phyloP scores from a whole-genome alignment of 2,797 vertebrate species.

The Cirrhinus mrigala region DNA sequence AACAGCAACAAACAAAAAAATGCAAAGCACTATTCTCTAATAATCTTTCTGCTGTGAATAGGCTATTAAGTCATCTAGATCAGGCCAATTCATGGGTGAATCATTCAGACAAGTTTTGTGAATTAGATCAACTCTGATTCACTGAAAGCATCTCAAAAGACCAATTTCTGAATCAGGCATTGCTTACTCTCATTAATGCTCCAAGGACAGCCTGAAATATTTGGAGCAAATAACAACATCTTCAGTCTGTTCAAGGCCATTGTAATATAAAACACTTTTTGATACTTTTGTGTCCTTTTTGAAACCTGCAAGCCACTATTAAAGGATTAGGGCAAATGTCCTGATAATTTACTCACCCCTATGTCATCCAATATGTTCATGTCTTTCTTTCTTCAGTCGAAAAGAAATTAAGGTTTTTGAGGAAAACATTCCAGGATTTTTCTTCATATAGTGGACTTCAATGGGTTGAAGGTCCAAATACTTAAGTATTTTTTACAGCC shows the following conservation, averaged over 20 bases:
- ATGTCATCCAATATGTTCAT: too few species aligned
- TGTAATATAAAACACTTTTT: not conserved
- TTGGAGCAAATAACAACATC: not conserved
- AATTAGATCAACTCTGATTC: slow-evolving; percentile 6
- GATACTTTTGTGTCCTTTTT: not conserved
- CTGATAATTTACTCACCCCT: too few species aligned
- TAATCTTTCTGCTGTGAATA: not conserved
- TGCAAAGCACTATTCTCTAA: too few species aligned
- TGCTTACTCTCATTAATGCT: not conserved
- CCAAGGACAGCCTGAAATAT: not conserved
- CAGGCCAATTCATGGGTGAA: not conserved
- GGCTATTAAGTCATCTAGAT: not conserved
- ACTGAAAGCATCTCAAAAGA: not conserved
- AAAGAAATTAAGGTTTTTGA: too few species aligned
- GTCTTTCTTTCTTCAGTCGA: too few species aligned
- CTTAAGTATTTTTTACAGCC: too few species aligned
- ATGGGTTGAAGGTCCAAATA: too few species aligned
- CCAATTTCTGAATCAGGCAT: not conserved
- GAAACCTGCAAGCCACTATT: not conserved
- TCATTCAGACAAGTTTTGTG: not conserved
- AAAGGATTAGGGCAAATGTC: too few species aligned
- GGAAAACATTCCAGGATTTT: too few species aligned
- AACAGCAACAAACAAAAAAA: too few species aligned
- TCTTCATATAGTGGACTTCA: too few species aligned
- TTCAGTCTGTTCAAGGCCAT: not conserved